Evolutionary conservation across 92 coral and sea anemone genomes (phyloP).

Genomic region (Zoanthus sociatus): DNA sequence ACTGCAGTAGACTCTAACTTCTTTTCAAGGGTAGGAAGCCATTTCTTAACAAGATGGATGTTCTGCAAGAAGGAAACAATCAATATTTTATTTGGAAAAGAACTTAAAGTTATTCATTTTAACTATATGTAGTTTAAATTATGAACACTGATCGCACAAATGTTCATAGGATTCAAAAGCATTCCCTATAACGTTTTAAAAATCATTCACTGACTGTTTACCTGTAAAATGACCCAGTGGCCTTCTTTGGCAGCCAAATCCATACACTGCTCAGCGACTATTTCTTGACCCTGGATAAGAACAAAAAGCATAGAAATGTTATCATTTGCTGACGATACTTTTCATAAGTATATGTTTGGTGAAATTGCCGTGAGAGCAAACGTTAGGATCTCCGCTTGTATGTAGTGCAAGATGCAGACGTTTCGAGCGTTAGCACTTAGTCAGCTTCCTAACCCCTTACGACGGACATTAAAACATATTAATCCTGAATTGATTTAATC

Average conservation of each 20-base stretch:
- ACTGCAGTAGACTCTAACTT: conserved; percentile 95
- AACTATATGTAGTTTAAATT: no score
- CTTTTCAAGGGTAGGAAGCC: conserved; percentile 97
- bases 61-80: conserved; percentile 62
- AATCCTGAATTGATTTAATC: no score
- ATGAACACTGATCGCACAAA: no score
- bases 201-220: conserved; percentile 19
- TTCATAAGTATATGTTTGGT: neutral
- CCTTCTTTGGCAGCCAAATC: conserved; percentile 97
- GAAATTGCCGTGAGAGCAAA: no score
- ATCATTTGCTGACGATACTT: neutral
- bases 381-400: no score
- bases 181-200: no score
- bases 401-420: no score
- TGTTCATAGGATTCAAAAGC: no score
- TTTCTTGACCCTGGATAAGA: conserved; percentile 90
- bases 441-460: no score
- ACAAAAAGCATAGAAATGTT: neutral
- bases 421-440: no score
- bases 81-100: neutral
- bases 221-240: conserved; percentile 99
- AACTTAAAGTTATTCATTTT: no score
- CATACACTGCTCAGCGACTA: conserved; percentile 97
- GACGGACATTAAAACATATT: no score
- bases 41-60: conserved; percentile 97